Conservation (phyloP, 2,888 invertebrate genomes). For the Strigamia maritima region DNA sequence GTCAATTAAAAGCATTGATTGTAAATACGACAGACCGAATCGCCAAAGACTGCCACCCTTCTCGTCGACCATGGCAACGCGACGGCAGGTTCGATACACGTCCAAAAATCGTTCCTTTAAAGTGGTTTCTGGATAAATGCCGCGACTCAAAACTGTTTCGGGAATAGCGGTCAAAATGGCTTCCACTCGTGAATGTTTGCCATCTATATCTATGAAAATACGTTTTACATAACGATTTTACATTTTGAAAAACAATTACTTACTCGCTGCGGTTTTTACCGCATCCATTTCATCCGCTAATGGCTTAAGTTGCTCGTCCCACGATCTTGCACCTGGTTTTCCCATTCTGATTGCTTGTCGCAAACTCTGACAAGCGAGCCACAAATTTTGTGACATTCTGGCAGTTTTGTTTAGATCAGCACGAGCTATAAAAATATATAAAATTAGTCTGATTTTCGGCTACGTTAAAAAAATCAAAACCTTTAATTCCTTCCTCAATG, state of each 20-base stretch:
- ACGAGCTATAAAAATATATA: constrained; percentile 58
- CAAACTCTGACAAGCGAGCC: constrained; percentile 89
- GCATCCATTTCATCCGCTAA: constrained; percentile 68
- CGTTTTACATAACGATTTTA: neutral
- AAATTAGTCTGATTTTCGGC: neutral
- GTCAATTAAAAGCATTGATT: constrained; percentile 75
- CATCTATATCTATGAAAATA: neutral
- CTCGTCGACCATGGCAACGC: constrained; percentile 81
- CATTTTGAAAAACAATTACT: neutral
- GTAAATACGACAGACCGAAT: constrained; percentile 71
- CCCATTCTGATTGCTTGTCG: constrained; percentile 69
- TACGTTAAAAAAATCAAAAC: constrained; percentile 52
- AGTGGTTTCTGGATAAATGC: constrained; percentile 83
- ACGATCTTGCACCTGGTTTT: constrained; percentile 47
- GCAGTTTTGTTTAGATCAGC: constrained; percentile 65
- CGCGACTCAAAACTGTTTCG: constrained; percentile 68
- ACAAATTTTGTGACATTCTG: constrained; percentile 79
- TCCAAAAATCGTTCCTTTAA: constrained; percentile 78
- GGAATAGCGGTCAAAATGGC: constrained; percentile 76
- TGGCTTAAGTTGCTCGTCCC: constrained; percentile 62
- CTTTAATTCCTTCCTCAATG: constrained; percentile 70
- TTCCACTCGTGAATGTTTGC: constrained; percentile 60
- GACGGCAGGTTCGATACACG: constrained; percentile 69
- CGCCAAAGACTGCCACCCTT: constrained; percentile 75
- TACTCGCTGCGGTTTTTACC: constrained; percentile 71